Evolutionary conservation across 2,888 invertebrate genomes (phyloP), one percentile per base, ranked within the genome.

Genomic region (Metopia argyrocephala): DNA sequence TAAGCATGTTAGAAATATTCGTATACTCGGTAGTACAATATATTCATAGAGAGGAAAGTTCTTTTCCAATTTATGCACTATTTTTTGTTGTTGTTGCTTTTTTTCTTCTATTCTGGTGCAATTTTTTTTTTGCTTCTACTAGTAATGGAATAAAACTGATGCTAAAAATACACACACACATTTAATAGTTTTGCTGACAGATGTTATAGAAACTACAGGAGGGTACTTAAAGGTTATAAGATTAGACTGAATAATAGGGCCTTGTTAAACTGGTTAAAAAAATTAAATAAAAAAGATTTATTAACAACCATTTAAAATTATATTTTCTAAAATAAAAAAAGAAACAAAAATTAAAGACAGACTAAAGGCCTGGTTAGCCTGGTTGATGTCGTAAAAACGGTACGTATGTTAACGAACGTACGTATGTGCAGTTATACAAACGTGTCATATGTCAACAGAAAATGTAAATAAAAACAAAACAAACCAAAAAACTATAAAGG

Each of bases 111-210:
- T n/a, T 38, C 15, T 38, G 15, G 27, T 27, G 9, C 4, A 68
- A 31, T 48, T 52, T 64, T 54, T 75, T 71, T 27, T 28, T 56
- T 5, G 57, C 23, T 45, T 5, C 9, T n/a, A 45, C 9, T 31
- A 50, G 62, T 27, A 54, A 57, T 46, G 9, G 25, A 56, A 52
- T n/a, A n/a, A n/a, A n/a, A 65, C 57, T 61, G 27, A 56, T 66
- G 65, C 76, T 81, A 81, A 81, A 81, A 78, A 81, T 81, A 48
- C 2, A 48, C 18, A 80, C 57, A 68, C 54, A 76, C 64, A 69
- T 71, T 71, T 76, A 76, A 73, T 80, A 74, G 59, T 74, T 76
- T 73, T 65, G 61, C 78, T 75, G 81, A 78, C 81, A 81, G 81
- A 81, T 81, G 78, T 81, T 81, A 48, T 46, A 27, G 38, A 28